These are phyloP conservation scores for Hypotaenidia okinawae DNA, from an alignment of 2,797 vertebrate genomes.

Conservation along the genomic window DNA sequence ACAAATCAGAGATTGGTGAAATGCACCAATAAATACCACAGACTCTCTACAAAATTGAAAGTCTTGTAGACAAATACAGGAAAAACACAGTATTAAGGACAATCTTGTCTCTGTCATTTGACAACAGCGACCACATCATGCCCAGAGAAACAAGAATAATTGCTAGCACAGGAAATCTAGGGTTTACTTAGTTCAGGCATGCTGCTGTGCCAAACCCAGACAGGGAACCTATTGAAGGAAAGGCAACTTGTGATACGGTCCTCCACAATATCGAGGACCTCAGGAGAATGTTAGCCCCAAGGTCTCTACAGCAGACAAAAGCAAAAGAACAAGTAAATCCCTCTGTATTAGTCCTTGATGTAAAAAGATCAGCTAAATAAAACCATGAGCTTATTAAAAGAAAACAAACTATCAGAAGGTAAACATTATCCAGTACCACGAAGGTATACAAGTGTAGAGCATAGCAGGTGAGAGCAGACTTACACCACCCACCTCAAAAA, in stretches of 20 bases:
- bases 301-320: neutral
- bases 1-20: neutral
- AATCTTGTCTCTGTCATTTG: neutral
- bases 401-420: neutral
- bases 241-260: neutral
- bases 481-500: neutral
- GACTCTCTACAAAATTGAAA: neutral
- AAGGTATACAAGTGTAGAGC: neutral
- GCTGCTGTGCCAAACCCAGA: neutral
- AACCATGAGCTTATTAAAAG: neutral
- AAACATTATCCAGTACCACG: neutral
- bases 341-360: neutral
- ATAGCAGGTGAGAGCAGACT: neutral
- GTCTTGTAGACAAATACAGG: neutral
- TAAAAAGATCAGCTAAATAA: neutral
- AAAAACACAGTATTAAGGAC: neutral
- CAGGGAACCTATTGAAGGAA: neutral
- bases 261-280: neutral
- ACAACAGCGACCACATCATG: neutral
- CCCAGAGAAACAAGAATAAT: neutral
- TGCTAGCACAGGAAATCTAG: neutral
- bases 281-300: neutral
- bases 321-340: neutral
- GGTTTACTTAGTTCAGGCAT: neutral
- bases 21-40: neutral